phyloP scores from a whole-genome alignment of 2,113 vertebrate genomes.

The Dendrocopos noguchii region DNA sequence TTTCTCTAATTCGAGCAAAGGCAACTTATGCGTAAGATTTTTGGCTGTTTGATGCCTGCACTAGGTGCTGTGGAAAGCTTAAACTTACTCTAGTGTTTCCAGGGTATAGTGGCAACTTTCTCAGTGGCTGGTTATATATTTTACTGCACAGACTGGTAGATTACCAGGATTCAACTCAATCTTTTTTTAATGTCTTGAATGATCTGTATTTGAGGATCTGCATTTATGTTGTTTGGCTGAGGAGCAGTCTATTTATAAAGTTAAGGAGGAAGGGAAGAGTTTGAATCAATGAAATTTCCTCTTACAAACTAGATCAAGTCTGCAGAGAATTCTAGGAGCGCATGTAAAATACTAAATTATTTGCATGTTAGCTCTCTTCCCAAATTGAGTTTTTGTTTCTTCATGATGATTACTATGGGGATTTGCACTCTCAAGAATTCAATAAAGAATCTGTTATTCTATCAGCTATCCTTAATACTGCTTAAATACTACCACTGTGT shows the following conservation, averaged over 20 bases:
- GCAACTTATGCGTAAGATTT: rapidly evolving
- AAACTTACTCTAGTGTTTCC: not conserved
- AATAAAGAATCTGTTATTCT: too few relatives aligned
- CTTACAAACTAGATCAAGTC: not conserved
- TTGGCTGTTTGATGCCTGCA: not conserved
- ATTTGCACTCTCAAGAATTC: not conserved
- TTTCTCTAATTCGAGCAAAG: too few relatives aligned
- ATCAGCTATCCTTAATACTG: too few relatives aligned
- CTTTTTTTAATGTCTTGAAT: not conserved
- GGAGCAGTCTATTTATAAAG: not conserved
- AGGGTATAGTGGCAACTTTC: not conserved
- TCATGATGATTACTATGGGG: not conserved
- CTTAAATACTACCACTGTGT: not conserved
- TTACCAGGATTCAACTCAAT: not conserved
- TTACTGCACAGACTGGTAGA: not conserved
- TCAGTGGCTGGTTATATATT: not conserved
- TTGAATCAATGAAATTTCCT: not conserved
- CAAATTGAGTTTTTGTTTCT: not conserved
- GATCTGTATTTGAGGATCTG: not conserved
- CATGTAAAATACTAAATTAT: not conserved
- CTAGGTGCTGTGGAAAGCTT: not conserved
- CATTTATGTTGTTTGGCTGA: not conserved
- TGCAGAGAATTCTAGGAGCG: not conserved
- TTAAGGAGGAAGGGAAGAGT: not conserved
- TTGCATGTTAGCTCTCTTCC: not conserved